These are phyloP conservation scores for Amaurobius ferox DNA, from an alignment of 2,888 invertebrate species.

Conservation along the genomic window DNA sequence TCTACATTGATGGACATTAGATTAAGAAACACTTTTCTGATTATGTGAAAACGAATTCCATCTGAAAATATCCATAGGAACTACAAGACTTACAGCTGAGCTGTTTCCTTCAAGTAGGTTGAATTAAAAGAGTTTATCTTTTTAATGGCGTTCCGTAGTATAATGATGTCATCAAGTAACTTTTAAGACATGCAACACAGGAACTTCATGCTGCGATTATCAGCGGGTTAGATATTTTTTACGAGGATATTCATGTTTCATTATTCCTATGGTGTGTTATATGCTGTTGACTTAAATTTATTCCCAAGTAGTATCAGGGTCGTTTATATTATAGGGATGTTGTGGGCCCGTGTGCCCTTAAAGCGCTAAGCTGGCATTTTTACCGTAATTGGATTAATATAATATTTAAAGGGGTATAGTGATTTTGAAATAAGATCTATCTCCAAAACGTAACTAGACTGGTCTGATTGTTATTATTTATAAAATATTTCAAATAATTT, in stretches of 20 bases:
- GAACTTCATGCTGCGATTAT: constrained; percentile 48
- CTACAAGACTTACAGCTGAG: background rate
- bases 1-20: background rate
- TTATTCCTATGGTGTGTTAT: constrained; percentile 1
- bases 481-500: too few species aligned
- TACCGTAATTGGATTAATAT: too few species aligned
- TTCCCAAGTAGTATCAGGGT: too few species aligned
- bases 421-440: too few species aligned
- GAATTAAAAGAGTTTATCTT: constrained; percentile 51
- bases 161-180: constrained; percentile 58
- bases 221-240: constrained; percentile 50
- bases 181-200: constrained; percentile 42
- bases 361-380: too few species aligned
- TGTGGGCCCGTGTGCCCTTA: too few species aligned
- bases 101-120: constrained; percentile 28
- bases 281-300: too few species aligned
- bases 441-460: too few species aligned
- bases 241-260: constrained; percentile 35
- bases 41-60: background rate
- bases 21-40: constrained; percentile 20
- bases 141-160: constrained; percentile 45
- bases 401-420: too few species aligned
- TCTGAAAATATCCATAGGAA: constrained; percentile 7
- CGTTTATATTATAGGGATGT: too few species aligned
- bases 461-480: too few species aligned